Percentiles rank a stretch among this genome's conserved stretches.
Conservation (phyloP, 2,888 invertebrate genomes). For the Aleiodes leptofemur region DNA sequence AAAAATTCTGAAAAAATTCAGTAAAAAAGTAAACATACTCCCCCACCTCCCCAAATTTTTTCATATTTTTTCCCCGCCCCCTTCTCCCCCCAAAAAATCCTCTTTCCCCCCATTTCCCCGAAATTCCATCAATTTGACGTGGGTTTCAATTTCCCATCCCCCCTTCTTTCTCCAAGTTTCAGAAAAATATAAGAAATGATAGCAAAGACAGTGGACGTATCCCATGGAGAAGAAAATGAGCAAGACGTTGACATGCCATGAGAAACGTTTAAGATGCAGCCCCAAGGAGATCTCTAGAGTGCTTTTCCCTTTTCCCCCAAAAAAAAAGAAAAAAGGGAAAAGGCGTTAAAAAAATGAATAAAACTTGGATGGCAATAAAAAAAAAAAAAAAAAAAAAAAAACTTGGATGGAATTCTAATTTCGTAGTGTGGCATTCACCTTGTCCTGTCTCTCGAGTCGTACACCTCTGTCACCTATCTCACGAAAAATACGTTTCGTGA, state of each 20-base stretch:
- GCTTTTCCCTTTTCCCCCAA: conserved; percentile 53
- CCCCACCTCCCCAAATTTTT: too few species aligned
- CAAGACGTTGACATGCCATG: conserved; percentile 52
- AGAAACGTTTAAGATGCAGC: conserved; percentile 68
- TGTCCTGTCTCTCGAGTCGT: conserved; percentile 48
- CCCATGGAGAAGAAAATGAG: conserved; percentile 22
- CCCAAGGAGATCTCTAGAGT: conserved; percentile 61
- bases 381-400: conserved; percentile 46
- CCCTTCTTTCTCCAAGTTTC: conserved; percentile 20
- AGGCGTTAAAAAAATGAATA: conserved; percentile 61
- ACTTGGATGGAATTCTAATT: conserved; percentile 68
- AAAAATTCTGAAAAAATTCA: too few species aligned
- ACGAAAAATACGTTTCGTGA: conserved; percentile 16
- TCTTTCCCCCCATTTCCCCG: too few species aligned
- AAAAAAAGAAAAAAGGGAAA: conserved; percentile 4
- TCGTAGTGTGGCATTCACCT: conserved; percentile 52
- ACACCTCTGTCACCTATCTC: conserved; percentile 28
- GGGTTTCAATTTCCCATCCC: conserved; percentile 30
- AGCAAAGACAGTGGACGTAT: conserved; percentile 28
- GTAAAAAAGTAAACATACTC: too few species aligned
- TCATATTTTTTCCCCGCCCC: too few species aligned
- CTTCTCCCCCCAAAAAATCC: too few species aligned
- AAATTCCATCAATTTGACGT: too few species aligned
- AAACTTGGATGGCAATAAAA: conserved; percentile 56
- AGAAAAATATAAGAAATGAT: conserved; percentile 32